Evolutionary conservation across 1,140 invertebrate species (phyloP), one percentile per base, ranked within the genome.

Genomic region (Bicyclus anynana): DNA sequence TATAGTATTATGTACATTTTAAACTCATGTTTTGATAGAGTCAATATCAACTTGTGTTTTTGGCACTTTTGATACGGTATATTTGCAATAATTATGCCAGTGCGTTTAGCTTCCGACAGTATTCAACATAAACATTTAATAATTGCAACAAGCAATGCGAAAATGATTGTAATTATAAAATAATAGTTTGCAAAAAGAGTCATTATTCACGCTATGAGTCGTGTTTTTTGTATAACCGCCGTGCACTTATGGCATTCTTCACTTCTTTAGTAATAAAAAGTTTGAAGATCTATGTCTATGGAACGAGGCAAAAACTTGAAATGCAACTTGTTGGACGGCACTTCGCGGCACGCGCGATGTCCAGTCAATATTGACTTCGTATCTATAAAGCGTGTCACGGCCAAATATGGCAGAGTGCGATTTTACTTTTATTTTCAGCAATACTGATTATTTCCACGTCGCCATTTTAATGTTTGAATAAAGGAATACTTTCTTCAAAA

Each of bases 371-470:
- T 47, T 47, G 44, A 23, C 20, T 47, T 47, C 12, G 14, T 2
- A 16, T 4, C 16, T 5, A 13, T 21, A 51, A 63, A 59, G 46
- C 48, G 42, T 63, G 55, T 58, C 61, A 63, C 20, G 61, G 61
- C 38, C 61, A 53, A 47, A 23, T 18, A 26, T 47, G 13, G 10
- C 9, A 46, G 13, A 18, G 21, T 23, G 10, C 3, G n/a, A 6
- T 5, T 47, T 47, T 26, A 47, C 18, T 47, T 47, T 47, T 47
- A 47, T 47, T 33, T 33, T 33, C 29, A 33, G 10, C 29, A 33
- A 33, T 33, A 33, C 29, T 3, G 29, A 33, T 33, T 33, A 12
- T 12, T 7, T 12, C 9, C 29, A 33, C 29, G 29, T 33, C 10
- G n/a, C 1, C 10, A 3, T 33, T 33, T 1, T 33, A 33, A 7